Evolutionary conservation across 2,888 invertebrate species (phyloP).

Genomic region (Chirona hameri): DNA sequence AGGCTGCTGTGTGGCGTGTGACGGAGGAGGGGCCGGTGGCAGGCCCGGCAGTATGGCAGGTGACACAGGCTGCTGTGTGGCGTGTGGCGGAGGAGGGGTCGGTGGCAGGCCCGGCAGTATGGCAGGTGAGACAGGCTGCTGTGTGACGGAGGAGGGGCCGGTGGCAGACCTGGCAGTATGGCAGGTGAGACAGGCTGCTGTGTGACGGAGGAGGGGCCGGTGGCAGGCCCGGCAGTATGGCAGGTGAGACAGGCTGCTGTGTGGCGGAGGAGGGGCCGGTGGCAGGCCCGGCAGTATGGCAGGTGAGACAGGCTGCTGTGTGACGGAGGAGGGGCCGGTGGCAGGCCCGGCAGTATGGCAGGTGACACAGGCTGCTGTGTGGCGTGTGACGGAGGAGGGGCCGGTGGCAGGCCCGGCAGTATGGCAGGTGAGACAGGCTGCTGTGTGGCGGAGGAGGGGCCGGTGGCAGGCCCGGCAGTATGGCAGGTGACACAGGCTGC

Average conservation of each 20-base stretch:
- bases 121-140: too few species aligned
- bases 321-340: neutral
- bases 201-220: neutral
- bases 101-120: slow-evolving; percentile 29
- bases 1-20: too few species aligned
- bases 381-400: too few species aligned
- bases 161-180: slow-evolving; percentile 26
- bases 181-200: too few species aligned
- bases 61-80: too few species aligned
- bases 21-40: slow-evolving; percentile 24
- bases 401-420: slow-evolving; percentile 28
- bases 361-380: too few species aligned
- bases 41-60: neutral
- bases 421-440: neutral
- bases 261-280: neutral
- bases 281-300: slow-evolving; percentile 26
- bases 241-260: too few species aligned
- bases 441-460: neutral
- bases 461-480: slow-evolving; percentile 28
- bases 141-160: neutral
- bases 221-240: slow-evolving; percentile 28
- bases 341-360: slow-evolving; percentile 25
- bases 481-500: neutral
- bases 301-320: too few species aligned
- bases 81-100: neutral